A percentile compares a stretch with the other conserved stretches of the same genome.
Conservation (phyloP, 1,140 invertebrate species). For the Drosophila suzukii region DNA sequence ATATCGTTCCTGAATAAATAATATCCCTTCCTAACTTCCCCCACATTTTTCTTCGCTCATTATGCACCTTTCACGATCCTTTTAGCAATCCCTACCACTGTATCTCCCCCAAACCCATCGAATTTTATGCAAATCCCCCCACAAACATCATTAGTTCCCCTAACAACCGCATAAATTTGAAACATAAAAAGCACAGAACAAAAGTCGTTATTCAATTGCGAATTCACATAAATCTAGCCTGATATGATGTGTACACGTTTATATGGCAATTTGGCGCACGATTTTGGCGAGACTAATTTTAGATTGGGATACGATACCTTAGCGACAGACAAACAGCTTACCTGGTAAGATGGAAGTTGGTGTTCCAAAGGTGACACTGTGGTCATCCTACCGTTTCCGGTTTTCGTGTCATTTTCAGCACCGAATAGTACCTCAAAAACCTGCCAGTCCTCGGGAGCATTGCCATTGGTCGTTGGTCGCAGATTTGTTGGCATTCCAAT, state of each 20-base stretch:
- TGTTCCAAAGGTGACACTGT: constrained; percentile 21
- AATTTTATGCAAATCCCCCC: constrained; percentile 55
- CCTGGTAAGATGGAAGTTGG: constrained; percentile 17
- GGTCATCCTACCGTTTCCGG: background rate
- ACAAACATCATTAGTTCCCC: constrained; percentile 54
- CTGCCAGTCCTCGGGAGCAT: constrained; percentile 88
- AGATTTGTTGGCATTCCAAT: constrained; percentile 59
- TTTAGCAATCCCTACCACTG: constrained; percentile 17
- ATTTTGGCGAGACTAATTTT: constrained; percentile 47
- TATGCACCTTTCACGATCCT: constrained; percentile 9
- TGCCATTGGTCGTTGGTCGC: constrained; percentile 76
- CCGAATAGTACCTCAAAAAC: constrained; percentile 87
- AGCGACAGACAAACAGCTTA: constrained; percentile 33
- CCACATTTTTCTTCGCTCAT: background rate
- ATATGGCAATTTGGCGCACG: constrained; percentile 72
- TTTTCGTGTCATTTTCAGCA: background rate
- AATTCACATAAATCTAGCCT: constrained; percentile 51
- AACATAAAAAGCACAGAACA: constrained; percentile 52
- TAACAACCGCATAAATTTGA: constrained; percentile 81
- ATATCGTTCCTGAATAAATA: background rate
- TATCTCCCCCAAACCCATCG: constrained; percentile 1
- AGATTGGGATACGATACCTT: constrained; percentile 66
- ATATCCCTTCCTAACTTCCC: background rate
- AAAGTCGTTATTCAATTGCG: constrained; percentile 46
- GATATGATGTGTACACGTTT: constrained; percentile 22